These are phyloP conservation scores for Hapalemur alaotrensis DNA, from an alignment of 2,797 vertebrate genomes.

Conservation along the genomic window DNA sequence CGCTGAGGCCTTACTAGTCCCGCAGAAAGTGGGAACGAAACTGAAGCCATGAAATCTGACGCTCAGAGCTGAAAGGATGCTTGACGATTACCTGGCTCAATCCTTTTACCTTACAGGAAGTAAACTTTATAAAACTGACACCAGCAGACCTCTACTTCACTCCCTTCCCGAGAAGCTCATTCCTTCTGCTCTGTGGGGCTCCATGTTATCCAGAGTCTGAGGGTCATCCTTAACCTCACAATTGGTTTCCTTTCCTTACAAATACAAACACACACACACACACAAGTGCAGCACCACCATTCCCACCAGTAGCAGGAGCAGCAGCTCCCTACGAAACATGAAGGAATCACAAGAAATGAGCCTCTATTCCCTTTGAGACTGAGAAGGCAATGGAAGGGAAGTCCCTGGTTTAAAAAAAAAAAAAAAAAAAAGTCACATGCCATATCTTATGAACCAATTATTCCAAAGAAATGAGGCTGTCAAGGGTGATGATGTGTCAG, in stretches of 20 bases:
- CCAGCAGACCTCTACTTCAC: background rate
- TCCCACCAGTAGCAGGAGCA: background rate
- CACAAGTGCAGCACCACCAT: background rate
- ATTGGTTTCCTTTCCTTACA: background rate
- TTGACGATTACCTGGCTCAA: background rate
- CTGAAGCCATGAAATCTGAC: background rate
- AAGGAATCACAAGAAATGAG: background rate
- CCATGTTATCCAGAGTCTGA: background rate
- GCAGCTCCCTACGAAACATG: background rate
- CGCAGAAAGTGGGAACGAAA: background rate
- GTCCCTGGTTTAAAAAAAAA: background rate
- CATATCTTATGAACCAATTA: background rate
- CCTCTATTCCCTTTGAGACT: background rate
- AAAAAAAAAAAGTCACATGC: background rate
- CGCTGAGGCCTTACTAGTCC: background rate
- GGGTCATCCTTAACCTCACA: background rate
- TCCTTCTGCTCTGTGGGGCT: background rate
- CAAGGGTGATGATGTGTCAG: background rate
- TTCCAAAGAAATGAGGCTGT: conserved; percentile 15
- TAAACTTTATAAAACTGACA: background rate
- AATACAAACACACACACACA: rapidly evolving
- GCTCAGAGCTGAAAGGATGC: background rate
- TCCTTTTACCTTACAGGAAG: background rate
- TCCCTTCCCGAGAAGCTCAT: background rate
- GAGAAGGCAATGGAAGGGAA: background rate